Percentiles rank a stretch among this genome's conserved stretches.
Conservation (phyloP, 2,113 vertebrate species). For the Xenopus borealis region DNA sequence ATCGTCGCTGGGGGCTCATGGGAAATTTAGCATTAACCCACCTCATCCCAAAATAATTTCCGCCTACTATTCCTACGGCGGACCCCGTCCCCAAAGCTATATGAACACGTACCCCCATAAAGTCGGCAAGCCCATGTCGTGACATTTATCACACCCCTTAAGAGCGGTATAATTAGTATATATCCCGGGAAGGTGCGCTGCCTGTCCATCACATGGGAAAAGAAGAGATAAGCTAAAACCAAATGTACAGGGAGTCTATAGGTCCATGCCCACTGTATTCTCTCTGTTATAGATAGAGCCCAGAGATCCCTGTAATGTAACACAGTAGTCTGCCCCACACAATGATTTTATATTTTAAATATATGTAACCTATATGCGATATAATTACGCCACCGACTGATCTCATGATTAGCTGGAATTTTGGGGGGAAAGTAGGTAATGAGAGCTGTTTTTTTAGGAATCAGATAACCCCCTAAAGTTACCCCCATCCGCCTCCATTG, state of each 20-base stretch:
- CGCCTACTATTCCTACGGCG: too few species aligned
- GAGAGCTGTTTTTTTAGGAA: not conserved
- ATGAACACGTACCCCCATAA: not conserved
- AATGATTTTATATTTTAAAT: not conserved
- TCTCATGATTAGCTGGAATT: not conserved
- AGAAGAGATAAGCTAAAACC: too few species aligned
- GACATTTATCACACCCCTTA: not conserved
- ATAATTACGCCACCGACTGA: too few species aligned
- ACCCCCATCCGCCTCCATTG: conserved; percentile 20
- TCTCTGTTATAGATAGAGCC: not conserved
- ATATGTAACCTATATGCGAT: not conserved
- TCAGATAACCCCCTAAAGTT: conserved; percentile 27
- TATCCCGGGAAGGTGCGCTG: not conserved
- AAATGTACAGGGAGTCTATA: too few species aligned
- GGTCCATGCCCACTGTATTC: not conserved
- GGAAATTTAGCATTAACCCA: conserved; percentile 21
- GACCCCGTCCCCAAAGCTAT: too few species aligned
- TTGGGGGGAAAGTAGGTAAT: not conserved
- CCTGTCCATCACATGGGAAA: too few species aligned
- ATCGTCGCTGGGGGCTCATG: conserved; percentile 23
- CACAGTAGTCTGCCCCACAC: not conserved
- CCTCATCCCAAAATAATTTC: not conserved
- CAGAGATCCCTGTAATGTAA: not conserved
- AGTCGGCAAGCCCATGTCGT: not conserved
- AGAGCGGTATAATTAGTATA: not conserved